A percentile compares a stretch with the other conserved stretches of the same genome.
phyloP scores from a whole-genome alignment of 64 coral and sea anemone species.

The Trachythela sp. region DNA sequence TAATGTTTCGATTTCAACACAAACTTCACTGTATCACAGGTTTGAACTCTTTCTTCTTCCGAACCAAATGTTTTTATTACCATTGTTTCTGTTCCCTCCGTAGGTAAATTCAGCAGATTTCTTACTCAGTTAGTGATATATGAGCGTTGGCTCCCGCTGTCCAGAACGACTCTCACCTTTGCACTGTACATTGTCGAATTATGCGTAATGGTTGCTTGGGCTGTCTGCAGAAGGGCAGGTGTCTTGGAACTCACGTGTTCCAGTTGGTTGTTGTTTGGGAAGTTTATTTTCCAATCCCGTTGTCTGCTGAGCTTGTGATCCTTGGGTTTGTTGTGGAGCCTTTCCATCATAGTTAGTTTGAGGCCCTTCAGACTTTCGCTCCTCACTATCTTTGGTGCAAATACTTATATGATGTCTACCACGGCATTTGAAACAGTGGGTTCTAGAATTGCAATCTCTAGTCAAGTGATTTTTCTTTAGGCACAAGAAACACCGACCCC shows the following conservation, averaged over 20 bases:
- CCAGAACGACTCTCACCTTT: constrained; percentile 39
- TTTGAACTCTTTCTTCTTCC: neutral
- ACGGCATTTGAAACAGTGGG: neutral
- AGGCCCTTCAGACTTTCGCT: neutral
- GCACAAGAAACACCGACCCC: too few species aligned
- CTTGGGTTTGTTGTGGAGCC: neutral
- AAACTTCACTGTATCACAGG: constrained; percentile 5
- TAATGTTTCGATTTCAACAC: neutral
- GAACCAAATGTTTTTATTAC: constrained; percentile 38
- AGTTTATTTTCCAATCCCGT: neutral
- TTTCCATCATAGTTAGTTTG: neutral
- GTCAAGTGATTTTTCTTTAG: constrained; percentile 19
- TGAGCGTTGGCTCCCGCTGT: constrained; percentile 34
- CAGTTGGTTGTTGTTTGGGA: too few species aligned
- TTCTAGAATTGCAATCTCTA: constrained; percentile 25
- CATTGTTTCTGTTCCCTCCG: neutral
- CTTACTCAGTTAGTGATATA: constrained; percentile 37
- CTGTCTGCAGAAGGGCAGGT: constrained; percentile 50
- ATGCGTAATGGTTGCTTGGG: constrained; percentile 8
- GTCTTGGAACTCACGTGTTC: constrained; percentile 8
- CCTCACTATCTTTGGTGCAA: constrained; percentile 1
- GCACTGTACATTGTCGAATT: neutral
- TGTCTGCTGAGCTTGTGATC: neutral
- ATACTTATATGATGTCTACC: constrained; percentile 35
- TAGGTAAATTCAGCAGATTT: neutral